Percentiles rank a stretch among this genome's conserved stretches.
phyloP scores from a whole-genome alignment of 1,140 invertebrate genomes.

The Rhopalosiphum padi region DNA sequence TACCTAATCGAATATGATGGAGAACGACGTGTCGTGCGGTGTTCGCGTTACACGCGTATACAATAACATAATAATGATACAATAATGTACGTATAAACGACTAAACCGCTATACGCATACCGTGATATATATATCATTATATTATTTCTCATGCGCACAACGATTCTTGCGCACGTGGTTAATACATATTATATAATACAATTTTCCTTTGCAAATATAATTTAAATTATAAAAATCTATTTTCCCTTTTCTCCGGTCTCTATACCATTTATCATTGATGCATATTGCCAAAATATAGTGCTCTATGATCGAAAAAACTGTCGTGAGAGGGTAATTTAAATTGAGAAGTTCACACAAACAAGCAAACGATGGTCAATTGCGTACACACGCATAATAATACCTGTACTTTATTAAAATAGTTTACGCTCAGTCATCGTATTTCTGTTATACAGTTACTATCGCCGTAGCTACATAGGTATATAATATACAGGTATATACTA shows the following conservation, averaged over 20 bases:
- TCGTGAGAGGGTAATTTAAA: background rate
- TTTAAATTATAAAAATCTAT: background rate
- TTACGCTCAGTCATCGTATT: conserved; percentile 37
- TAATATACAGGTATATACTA: background rate
- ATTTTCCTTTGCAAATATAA: background rate
- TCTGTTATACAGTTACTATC: background rate
- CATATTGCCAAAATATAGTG: background rate
- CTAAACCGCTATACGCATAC: background rate
- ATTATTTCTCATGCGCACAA: background rate
- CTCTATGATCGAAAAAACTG: background rate
- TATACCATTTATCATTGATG: background rate
- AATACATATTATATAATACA: background rate
- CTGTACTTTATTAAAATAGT: background rate
- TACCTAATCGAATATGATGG: background rate
- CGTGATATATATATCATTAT: background rate
- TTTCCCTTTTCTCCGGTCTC: background rate
- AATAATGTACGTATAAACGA: conserved; percentile 6
- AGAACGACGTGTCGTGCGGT: background rate
- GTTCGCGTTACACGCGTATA: background rate
- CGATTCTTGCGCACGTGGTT: background rate
- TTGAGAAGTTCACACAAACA: background rate
- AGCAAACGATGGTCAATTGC: background rate
- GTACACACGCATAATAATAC: background rate
- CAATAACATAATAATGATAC: background rate
- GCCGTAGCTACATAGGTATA: background rate